Base-by-base conservation (phyloP, 2,797 vertebrate genomes). In the Acanthornis magna region DNA sequence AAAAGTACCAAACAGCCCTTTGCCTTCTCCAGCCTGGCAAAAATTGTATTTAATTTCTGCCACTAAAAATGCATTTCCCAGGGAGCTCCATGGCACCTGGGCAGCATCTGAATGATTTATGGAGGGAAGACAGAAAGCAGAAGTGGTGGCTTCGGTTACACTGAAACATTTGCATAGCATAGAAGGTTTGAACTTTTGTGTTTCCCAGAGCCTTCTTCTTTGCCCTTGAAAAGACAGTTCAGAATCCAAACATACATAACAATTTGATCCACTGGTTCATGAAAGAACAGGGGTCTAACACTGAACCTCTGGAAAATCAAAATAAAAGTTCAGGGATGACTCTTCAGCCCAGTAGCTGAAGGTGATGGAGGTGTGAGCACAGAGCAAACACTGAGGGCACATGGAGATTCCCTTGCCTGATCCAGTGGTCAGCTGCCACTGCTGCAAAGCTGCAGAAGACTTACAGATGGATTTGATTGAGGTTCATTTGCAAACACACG, bases 351-450 rank as follows among this genome's bases (percentile, higher is more conserved):
- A 42, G 48, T 4, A 45, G 36, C 2, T 63, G 65, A n/a, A 61
- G 18, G 38, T 5, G 34, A 13, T 0, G 0, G 34, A 53, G 42
- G 20, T 5, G n/a, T 3, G 8, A 66, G 65, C n/a, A 32, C 4
- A 26, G 57, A 74, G 70, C 48, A 32, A 40, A 51, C 42, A 7
- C 11, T 2, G 34, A 63, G n/a, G 58, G 40, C 36, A 16, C 11
- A 34, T 21, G 63, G 5, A 73, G 45, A 45, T 16, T 19, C 2
- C 1, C 29, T 50, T 5, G 10, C 54, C 55, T 55, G 32, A 36
- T n/a, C 30, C 53, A 47, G 7, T 2, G 57, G 62, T 58, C 63
- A 70, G 15, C 36, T 90, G 5, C 36, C 76, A 48, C 22, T 34
- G 65, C 34, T 45, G 73, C 48, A 78, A 66, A 85, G 62, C 71